These are phyloP conservation scores for Mantis religiosa DNA, from an alignment of 2,888 invertebrate species.

Conservation along the genomic window DNA sequence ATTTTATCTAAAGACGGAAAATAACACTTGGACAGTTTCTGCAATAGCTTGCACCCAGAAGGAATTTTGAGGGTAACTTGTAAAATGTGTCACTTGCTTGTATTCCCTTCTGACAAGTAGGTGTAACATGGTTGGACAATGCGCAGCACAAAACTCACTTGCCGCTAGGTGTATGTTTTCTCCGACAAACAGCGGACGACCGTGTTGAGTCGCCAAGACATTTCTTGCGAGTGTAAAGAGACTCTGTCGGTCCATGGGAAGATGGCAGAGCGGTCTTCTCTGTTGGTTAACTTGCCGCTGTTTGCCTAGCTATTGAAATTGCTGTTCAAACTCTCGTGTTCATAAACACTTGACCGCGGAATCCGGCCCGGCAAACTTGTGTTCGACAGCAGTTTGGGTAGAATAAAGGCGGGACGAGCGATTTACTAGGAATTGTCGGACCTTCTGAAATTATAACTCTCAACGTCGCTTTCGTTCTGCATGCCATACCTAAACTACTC, in stretches of 20 bases:
- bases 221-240: background rate
- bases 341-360: background rate
- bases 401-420: background rate
- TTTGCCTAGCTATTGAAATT: background rate
- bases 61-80: too few species aligned
- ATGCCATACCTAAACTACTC: background rate
- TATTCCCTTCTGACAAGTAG: too few species aligned
- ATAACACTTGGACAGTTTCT: too few species aligned
- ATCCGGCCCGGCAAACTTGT: background rate
- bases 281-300: background rate
- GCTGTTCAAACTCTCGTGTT: background rate
- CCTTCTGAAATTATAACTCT: background rate
- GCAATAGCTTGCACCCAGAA: too few species aligned
- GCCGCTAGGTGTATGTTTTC: background rate
- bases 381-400: background rate
- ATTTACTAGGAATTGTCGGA: background rate
- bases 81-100: too few species aligned
- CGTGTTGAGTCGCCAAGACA: background rate
- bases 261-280: background rate
- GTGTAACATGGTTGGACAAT: background rate
- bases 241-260: background rate
- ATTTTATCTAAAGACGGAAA: too few species aligned
- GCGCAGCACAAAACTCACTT: background rate
- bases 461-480: background rate
- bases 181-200: background rate